phyloP scores from a whole-genome alignment of 2,888 invertebrate genomes.

The Oscheius onirici region DNA sequence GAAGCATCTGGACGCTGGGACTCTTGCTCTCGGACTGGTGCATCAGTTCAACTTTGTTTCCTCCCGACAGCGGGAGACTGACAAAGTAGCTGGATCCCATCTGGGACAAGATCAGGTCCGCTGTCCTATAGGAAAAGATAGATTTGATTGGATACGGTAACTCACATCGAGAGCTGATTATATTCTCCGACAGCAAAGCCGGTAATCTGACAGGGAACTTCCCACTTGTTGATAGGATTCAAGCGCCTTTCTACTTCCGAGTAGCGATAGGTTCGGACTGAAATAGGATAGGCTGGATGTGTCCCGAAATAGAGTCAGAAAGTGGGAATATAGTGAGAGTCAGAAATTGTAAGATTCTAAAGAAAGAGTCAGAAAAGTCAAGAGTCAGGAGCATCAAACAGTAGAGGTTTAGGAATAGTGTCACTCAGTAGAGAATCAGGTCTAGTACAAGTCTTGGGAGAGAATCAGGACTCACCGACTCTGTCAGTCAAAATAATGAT shows the following conservation, averaged over 20 bases:
- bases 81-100: constrained; percentile 34
- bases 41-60: constrained; percentile 3
- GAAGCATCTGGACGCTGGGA: constrained; percentile 17
- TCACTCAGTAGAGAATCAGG: no score
- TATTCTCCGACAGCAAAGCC: constrained; percentile 9
- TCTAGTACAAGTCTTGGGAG: no score
- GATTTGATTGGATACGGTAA: no score
- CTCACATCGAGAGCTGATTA: background rate
- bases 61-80: constrained; percentile 16
- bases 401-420: no score
- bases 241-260: constrained; percentile 23
- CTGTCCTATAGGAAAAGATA: background rate
- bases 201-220: constrained; percentile 43
- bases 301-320: background rate
- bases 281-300: background rate
- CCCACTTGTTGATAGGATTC: constrained; percentile 45
- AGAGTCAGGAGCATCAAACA: no score
- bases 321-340: no score
- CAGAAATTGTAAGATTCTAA: no score
- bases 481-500: constrained; percentile 42
- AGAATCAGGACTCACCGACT: constrained; percentile 42
- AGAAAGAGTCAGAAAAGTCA: no score
- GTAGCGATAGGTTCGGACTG: constrained; percentile 41
- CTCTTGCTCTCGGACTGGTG: constrained; percentile 3
- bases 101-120: constrained; percentile 33